Evolutionary conservation across 2,797 vertebrate genomes (phyloP).

Genomic region (Esox masquinongy): DNA sequence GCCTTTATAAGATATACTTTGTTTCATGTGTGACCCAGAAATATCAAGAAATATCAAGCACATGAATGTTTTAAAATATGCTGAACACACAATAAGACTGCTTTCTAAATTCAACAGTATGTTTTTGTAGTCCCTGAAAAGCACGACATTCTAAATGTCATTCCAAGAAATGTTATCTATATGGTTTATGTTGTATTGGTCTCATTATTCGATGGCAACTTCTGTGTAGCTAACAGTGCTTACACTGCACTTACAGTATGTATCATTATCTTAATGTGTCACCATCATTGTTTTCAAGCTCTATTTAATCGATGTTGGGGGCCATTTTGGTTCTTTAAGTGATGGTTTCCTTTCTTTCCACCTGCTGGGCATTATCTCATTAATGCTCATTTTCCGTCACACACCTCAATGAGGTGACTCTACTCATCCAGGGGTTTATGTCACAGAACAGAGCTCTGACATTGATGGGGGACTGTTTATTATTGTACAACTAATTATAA

Average conservation of each 20-base stretch:
- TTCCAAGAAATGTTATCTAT: not conserved
- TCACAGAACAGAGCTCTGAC: constrained; percentile 54
- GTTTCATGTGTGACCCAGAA: too few relatives aligned
- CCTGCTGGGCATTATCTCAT: constrained; percentile 76
- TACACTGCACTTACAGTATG: too few relatives aligned
- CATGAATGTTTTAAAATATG: not conserved
- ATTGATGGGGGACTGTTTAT: constrained; percentile 54
- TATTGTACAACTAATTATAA: constrained; percentile 72
- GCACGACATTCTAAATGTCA: not conserved
- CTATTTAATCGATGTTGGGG: constrained; percentile 56
- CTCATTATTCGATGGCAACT: too few relatives aligned
- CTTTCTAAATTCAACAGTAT: not conserved
- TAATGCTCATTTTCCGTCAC: constrained; percentile 71
- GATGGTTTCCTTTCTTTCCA: constrained; percentile 64
- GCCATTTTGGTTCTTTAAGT: constrained; percentile 66
- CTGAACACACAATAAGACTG: not conserved
- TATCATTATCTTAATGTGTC: constrained; percentile 68
- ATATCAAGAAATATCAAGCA: too few relatives aligned
- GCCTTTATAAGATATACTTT: too few relatives aligned
- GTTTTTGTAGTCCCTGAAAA: not conserved
- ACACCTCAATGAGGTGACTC: constrained; percentile 59
- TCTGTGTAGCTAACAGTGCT: too few relatives aligned
- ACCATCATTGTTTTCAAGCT: constrained; percentile 58
- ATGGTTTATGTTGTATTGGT: not conserved
- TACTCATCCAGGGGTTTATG: constrained; percentile 40